Base-by-base conservation (phyloP, 1,140 invertebrate genomes). In the Macrocentrus cingulum region DNA sequence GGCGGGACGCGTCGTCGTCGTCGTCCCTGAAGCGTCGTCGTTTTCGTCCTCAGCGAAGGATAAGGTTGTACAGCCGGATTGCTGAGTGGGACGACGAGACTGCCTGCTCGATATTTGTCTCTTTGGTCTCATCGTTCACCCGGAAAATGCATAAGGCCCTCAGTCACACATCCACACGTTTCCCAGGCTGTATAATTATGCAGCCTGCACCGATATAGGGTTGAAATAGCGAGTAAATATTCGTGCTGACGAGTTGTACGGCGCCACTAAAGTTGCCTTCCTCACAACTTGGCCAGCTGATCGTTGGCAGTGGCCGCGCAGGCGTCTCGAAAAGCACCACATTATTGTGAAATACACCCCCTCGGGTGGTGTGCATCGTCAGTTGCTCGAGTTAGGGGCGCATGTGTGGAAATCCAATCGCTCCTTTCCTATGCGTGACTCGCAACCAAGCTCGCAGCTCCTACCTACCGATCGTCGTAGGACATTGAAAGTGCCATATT, bases 241-340 rank as follows among this genome's bases (percentile, higher is more conserved):
- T 45, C 36, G 50, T 60, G 63, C 58, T 66, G 60, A 59, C 63
- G 64, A 45, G 44, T 61, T 62, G 60, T 59, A 62, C 64, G 64
- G 65, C 62, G 64, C 65, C 64, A 67, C 67, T 61, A 62, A 68
- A 49, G 55, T 23, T 36, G 39, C 25, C 52, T 58, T 45, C 58
- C 60, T 60, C 29, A 44, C 57, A 63, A 5, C 9, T 44, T 67
- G 69, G 70, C 71, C 75, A 77, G 75, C 75, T 77, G 75, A 77
- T 77, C 75, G 72, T 76, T 73, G 69, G 64, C 60, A 65, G 64
- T 68, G 62, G 66, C 51, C 73, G 75, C 75, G 75, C 75, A 77
- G 56, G 75, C 75, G 74, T 76, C 66, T 60, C 62, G 63, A 45
- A 34, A 45, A 46, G 36, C 50, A 7, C 52, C 56, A 63, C 60